Percentiles rank a stretch among this genome's conserved stretches.
These are phyloP conservation scores for Brachypteracias leptosomus DNA, from an alignment of 2,113 vertebrate genomes.

Conservation along the genomic window DNA sequence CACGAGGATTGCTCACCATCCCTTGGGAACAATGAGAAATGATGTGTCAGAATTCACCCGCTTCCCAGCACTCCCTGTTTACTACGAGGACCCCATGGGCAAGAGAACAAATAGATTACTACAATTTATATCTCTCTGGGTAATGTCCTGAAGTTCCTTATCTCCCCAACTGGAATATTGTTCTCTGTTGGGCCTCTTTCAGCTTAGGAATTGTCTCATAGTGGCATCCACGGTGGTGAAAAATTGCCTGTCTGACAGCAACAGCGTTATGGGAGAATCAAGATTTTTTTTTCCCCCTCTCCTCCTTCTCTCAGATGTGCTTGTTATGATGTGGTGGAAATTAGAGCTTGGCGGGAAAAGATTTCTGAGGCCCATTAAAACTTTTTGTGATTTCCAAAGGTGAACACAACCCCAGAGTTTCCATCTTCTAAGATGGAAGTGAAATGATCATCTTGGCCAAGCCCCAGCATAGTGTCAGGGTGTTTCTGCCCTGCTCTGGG, in stretches of 20 bases:
- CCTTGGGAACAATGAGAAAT: constrained; percentile 52
- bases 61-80: constrained; percentile 43
- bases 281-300: background rate
- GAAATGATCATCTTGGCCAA: background rate
- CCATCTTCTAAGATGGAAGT: background rate
- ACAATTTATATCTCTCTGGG: constrained; percentile 55
- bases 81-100: constrained; percentile 32
- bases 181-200: constrained; percentile 27
- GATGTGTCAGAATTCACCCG: constrained; percentile 41
- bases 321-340: background rate
- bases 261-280: background rate
- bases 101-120: constrained; percentile 54
- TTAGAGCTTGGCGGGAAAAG: background rate
- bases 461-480: background rate
- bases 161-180: constrained; percentile 22
- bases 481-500: background rate
- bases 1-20: constrained; percentile 18
- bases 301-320: background rate
- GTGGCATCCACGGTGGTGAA: background rate
- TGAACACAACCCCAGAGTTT: background rate
- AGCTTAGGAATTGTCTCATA: background rate
- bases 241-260: background rate
- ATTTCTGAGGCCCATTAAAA: background rate
- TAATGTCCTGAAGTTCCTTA: constrained; percentile 43
- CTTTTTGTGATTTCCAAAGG: background rate